A percentile compares a stretch with the other conserved stretches of the same genome.
Evolutionary conservation across 1,140 invertebrate genomes (phyloP).

Genomic region (Semibalanus balanoides): DNA sequence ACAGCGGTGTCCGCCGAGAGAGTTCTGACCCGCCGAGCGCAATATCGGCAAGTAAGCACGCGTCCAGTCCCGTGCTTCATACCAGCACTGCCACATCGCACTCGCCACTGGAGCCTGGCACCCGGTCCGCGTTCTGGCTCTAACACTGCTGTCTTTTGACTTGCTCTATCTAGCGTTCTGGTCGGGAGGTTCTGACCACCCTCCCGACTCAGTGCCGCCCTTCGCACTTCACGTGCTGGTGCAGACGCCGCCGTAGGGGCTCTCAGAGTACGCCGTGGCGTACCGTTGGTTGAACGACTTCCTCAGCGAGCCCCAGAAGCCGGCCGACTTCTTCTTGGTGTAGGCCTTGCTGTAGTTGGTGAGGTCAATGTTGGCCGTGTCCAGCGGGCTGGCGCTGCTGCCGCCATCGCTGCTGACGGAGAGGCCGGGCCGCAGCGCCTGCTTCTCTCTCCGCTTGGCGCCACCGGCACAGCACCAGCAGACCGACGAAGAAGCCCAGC

Average conservation of each 20-base stretch:
- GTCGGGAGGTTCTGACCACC: too few relatives aligned
- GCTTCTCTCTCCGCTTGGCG: not conserved
- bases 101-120: too few relatives aligned
- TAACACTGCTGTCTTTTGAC: too few relatives aligned
- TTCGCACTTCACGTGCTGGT: not conserved
- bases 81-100: too few relatives aligned
- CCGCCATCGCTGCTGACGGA: not conserved
- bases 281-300: slow-evolving; percentile 15
- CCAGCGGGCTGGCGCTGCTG: not conserved
- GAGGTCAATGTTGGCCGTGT: slow-evolving; percentile 1
- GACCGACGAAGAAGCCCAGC: slow-evolving; percentile 1
- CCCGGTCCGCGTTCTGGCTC: too few relatives aligned
- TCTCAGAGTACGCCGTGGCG: not conserved
- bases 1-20: too few relatives aligned
- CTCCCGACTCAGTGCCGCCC: not conserved
- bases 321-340: slow-evolving; percentile 9
- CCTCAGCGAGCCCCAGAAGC: slow-evolving; percentile 20
- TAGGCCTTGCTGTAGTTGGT: not conserved
- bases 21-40: too few relatives aligned
- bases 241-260: slow-evolving; percentile 8
- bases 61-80: too few relatives aligned
- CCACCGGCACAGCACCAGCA: not conserved
- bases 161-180: too few relatives aligned
- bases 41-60: too few relatives aligned
- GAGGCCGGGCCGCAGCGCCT: not conserved